These are phyloP conservation scores for Clamator glandarius DNA, from an alignment of 2,797 vertebrate species.

Conservation along the genomic window DNA sequence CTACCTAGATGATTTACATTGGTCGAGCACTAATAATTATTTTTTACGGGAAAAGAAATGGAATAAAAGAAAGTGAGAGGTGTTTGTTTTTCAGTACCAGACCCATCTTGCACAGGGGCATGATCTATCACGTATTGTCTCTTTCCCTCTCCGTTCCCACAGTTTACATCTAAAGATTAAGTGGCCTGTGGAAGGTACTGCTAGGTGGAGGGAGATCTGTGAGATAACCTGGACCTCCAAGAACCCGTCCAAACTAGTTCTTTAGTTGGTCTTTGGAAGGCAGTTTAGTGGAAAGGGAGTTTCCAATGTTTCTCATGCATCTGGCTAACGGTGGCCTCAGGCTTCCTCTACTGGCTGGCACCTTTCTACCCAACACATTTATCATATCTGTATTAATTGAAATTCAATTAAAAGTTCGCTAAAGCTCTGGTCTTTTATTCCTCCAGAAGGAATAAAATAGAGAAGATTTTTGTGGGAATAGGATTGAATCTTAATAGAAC, in stretches of 20 bases:
- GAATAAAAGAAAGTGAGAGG: not conserved
- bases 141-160: not conserved
- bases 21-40: not conserved
- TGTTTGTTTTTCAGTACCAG: not conserved
- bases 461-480: not conserved
- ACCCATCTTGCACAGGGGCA: not conserved
- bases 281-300: constrained; percentile 40
- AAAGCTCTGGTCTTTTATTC: not conserved
- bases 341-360: constrained; percentile 21
- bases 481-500: not conserved
- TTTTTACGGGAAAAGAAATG: not conserved
- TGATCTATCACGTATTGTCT: not conserved
- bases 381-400: not conserved
- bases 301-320: constrained; percentile 7
- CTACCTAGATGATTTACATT: not conserved
- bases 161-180: not conserved
- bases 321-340: constrained; percentile 36
- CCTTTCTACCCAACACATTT: not conserved
- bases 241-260: constrained; percentile 23
- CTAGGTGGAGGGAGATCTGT: not conserved
- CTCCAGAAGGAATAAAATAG: not conserved
- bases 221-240: not conserved
- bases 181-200: not conserved
- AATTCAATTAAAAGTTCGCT: not conserved
- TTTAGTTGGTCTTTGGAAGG: constrained; percentile 20